These are phyloP conservation scores for Rhinoraja longicauda DNA, from an alignment of 2,797 vertebrate genomes.

Conservation along the genomic window DNA sequence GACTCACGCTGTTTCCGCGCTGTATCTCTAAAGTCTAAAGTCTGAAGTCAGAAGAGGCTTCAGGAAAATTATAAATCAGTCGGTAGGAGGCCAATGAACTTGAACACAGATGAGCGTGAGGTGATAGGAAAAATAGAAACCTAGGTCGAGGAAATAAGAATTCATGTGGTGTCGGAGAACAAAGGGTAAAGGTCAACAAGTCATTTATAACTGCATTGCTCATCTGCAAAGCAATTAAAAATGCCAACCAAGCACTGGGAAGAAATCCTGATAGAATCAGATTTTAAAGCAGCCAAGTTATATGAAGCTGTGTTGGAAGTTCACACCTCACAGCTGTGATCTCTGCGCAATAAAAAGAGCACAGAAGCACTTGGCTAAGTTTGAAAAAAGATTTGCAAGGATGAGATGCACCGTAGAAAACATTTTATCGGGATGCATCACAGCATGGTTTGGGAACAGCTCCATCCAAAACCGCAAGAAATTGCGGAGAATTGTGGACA, in stretches of 20 bases:
- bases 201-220: background rate
- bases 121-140: background rate
- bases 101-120: background rate
- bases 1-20: too few relatives aligned
- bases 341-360: background rate
- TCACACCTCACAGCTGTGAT: background rate
- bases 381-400: background rate
- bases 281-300: background rate
- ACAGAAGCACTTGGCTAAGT: background rate
- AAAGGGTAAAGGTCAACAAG: background rate
- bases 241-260: background rate
- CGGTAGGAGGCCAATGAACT: background rate
- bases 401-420: background rate
- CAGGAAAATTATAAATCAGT: background rate
- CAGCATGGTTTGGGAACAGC: too few relatives aligned
- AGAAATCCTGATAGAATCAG: background rate
- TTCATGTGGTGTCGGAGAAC: background rate
- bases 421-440: too few relatives aligned
- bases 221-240: background rate
- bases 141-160: background rate
- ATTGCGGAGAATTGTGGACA: too few relatives aligned
- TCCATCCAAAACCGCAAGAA: too few relatives aligned
- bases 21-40: too few relatives aligned
- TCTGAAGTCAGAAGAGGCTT: too few relatives aligned
- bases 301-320: background rate